phyloP scores from a whole-genome alignment of 1,140 invertebrate species.

The Panagrolaimus sp. region DNA sequence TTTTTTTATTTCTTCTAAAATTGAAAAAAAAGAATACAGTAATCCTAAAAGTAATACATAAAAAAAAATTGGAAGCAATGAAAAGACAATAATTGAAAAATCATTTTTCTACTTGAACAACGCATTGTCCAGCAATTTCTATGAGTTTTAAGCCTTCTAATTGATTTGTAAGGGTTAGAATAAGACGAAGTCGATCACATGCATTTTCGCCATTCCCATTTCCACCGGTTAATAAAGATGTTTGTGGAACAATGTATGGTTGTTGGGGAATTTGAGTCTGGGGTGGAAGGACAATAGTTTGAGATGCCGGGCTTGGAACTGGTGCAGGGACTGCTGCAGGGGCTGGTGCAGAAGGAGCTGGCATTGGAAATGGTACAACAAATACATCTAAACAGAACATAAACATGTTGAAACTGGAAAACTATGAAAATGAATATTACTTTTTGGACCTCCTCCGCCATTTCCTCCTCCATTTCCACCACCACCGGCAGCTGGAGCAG shows the following conservation, averaged over 20 bases:
- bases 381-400: no score
- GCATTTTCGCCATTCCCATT: background rate
- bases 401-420: background rate
- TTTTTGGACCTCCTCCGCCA: background rate
- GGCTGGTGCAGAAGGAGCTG: background rate
- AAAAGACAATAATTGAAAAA: no score
- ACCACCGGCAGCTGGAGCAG: constrained; percentile 31
- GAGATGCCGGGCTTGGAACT: background rate
- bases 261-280: background rate
- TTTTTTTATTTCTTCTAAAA: no score
- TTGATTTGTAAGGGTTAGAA: constrained; percentile 10
- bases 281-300: no score
- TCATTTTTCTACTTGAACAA: constrained; percentile 3
- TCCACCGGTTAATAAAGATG: background rate
- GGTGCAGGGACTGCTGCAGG: constrained; percentile 2
- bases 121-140: constrained; percentile 15
- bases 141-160: constrained; percentile 7
- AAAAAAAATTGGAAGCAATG: no score
- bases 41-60: no score
- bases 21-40: no score
- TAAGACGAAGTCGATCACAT: background rate
- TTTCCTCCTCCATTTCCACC: background rate
- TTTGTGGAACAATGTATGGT: background rate
- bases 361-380: no score
- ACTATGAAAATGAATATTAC: background rate